Percentiles rank a stretch among this genome's conserved stretches.
Evolutionary conservation across 2,888 invertebrate species (phyloP).

Genomic region (Nymphalis polychloros): DNA sequence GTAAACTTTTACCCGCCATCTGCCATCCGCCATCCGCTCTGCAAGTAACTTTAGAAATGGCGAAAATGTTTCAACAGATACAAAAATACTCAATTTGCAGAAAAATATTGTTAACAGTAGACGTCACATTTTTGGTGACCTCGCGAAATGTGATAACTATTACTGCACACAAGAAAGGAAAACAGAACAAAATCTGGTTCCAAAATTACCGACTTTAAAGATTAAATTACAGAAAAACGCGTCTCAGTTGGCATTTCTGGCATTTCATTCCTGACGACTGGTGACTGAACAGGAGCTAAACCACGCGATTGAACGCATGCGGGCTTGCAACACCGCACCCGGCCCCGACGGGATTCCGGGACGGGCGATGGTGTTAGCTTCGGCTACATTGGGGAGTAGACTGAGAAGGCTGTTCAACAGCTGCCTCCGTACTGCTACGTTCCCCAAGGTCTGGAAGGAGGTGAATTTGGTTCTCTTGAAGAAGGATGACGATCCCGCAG

Average conservation of each 20-base stretch:
- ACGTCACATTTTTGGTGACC: neutral
- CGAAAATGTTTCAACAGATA: constrained; percentile 5
- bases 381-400: too few relatives aligned
- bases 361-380: too few relatives aligned
- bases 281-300: too few relatives aligned
- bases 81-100: constrained; percentile 13
- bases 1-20: constrained; percentile 2
- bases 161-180: constrained; percentile 9
- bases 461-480: too few relatives aligned
- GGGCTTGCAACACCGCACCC: too few relatives aligned
- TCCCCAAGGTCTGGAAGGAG: too few relatives aligned
- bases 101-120: constrained; percentile 11
- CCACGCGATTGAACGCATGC: too few relatives aligned
- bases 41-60: constrained; percentile 3
- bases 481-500: too few relatives aligned
- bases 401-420: too few relatives aligned
- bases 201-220: constrained; percentile 9
- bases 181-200: constrained; percentile 12
- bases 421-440: too few relatives aligned
- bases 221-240: constrained; percentile 12
- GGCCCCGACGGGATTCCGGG: too few relatives aligned
- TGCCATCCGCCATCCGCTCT: constrained; percentile 8
- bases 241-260: constrained; percentile 11
- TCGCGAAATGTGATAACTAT: neutral
- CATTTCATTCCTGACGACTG: too few relatives aligned